phyloP scores from a whole-genome alignment of 2,888 invertebrate species.

The Drosophila neonasuta region DNA sequence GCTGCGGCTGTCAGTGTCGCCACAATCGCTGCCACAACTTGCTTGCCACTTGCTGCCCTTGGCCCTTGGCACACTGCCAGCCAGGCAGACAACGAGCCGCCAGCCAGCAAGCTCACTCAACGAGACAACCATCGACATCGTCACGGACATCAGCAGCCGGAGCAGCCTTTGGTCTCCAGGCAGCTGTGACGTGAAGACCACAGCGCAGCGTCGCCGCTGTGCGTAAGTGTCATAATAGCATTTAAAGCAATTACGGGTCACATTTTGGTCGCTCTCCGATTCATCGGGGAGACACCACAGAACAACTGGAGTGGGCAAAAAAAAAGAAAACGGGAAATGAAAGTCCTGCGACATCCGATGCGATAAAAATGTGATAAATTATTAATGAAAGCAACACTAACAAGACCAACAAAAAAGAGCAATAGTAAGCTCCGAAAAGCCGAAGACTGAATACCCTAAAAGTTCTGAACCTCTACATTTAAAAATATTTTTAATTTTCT shows the following conservation, averaged over 20 bases:
- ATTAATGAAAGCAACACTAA: conserved; percentile 35
- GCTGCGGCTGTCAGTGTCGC: conserved; percentile 8
- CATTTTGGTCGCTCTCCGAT: conserved; percentile 53
- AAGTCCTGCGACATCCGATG: conserved; percentile 67
- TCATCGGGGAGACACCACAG: not conserved
- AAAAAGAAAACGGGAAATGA: conserved; percentile 46
- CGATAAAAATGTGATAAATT: conserved; percentile 61
- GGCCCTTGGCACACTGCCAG: conserved; percentile 64
- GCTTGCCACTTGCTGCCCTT: conserved; percentile 33
- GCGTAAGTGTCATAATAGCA: conserved; percentile 78
- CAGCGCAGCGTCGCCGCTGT: conserved; percentile 49
- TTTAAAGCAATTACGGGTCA: conserved; percentile 79
- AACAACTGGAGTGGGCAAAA: conserved; percentile 6
- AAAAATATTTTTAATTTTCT: too few relatives aligned
- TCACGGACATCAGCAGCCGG: not conserved
- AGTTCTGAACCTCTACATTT: too few relatives aligned
- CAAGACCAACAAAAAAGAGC: not conserved
- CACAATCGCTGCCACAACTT: conserved; percentile 9
- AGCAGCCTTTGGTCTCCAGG: conserved; percentile 24
- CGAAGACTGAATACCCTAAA: too few relatives aligned
- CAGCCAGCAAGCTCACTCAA: conserved; percentile 45
- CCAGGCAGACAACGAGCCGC: conserved; percentile 44
- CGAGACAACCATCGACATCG: conserved; percentile 21
- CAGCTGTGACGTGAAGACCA: conserved; percentile 18
- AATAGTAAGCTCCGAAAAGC: too few relatives aligned